Percentiles rank a stretch among this genome's conserved stretches.
phyloP scores from a whole-genome alignment of 2,888 invertebrate genomes.

The Candidula unifasciata region DNA sequence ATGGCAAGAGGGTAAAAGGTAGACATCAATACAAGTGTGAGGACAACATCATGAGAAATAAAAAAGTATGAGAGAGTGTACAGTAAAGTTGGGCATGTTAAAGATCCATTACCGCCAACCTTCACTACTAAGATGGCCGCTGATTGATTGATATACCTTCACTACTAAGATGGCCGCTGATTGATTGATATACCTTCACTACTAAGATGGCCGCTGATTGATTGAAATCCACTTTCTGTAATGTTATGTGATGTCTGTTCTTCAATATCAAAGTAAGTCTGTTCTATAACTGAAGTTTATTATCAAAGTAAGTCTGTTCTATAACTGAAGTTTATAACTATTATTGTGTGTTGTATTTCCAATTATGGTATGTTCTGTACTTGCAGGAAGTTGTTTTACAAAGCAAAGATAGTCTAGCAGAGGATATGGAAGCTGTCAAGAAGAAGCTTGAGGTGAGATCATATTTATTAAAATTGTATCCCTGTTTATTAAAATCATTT shows the following conservation, averaged over 20 bases:
- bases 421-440: conserved; percentile 94
- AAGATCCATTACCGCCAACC: too few species aligned
- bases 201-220: too few species aligned
- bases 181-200: too few species aligned
- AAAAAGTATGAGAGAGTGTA: too few species aligned
- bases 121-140: too few species aligned
- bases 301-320: background rate
- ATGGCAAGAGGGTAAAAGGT: too few species aligned
- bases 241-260: background rate
- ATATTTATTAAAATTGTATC: background rate
- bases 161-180: too few species aligned
- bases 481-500: background rate
- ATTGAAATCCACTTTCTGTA: background rate
- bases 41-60: too few species aligned
- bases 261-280: background rate
- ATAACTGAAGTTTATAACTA: background rate
- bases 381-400: conserved; percentile 86
- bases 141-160: too few species aligned
- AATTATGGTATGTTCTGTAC: background rate
- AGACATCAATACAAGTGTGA: too few species aligned
- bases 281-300: too few species aligned
- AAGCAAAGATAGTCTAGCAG: conserved; percentile 88
- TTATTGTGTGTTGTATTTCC: background rate
- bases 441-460: conserved; percentile 88
- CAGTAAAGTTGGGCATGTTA: too few species aligned